These are phyloP conservation scores for Pimpla rufipes DNA, from an alignment of 2,888 invertebrate species.

Conservation along the genomic window DNA sequence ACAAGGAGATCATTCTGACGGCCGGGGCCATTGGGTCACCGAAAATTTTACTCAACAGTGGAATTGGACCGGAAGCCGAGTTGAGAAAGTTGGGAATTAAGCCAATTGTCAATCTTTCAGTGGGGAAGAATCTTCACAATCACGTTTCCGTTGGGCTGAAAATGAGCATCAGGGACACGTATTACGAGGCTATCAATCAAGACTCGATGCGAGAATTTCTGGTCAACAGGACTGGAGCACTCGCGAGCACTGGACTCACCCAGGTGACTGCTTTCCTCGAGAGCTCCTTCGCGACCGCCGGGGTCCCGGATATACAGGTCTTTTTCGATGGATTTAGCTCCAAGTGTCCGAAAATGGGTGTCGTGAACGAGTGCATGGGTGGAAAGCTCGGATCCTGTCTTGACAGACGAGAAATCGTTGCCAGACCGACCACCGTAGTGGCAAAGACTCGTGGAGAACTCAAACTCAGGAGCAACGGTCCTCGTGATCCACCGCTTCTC, in stretches of 20 bases:
- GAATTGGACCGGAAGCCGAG: conserved; percentile 86
- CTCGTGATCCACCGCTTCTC: conserved; percentile 89
- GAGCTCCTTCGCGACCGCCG: conserved; percentile 79
- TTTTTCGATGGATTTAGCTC: conserved; percentile 85
- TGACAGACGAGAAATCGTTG: conserved; percentile 81
- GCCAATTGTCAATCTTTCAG: conserved; percentile 79
- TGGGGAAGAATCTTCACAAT: conserved; percentile 83
- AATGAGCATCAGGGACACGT: conserved; percentile 79
- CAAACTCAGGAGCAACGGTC: conserved; percentile 88
- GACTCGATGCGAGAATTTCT: conserved; percentile 82
- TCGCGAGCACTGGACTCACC: conserved; percentile 85
- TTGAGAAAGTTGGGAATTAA: conserved; percentile 81
- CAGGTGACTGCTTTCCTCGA: conserved; percentile 82
- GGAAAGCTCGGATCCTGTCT: conserved; percentile 76
- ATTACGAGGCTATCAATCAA: conserved; percentile 79
- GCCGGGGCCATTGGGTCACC: conserved; percentile 87
- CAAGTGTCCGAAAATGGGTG: conserved; percentile 79
- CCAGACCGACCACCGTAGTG: conserved; percentile 80
- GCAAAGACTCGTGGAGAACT: conserved; percentile 87
- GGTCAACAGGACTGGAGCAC: conserved; percentile 81
- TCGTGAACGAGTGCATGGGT: conserved; percentile 77
- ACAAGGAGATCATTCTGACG: conserved; percentile 86
- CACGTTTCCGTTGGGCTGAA: conserved; percentile 82
- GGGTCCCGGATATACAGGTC: conserved; percentile 84
- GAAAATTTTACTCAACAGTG: conserved; percentile 87